Evolutionary conservation across 2,113 vertebrate genomes (phyloP).

Genomic region (Orycteropus afer): DNA sequence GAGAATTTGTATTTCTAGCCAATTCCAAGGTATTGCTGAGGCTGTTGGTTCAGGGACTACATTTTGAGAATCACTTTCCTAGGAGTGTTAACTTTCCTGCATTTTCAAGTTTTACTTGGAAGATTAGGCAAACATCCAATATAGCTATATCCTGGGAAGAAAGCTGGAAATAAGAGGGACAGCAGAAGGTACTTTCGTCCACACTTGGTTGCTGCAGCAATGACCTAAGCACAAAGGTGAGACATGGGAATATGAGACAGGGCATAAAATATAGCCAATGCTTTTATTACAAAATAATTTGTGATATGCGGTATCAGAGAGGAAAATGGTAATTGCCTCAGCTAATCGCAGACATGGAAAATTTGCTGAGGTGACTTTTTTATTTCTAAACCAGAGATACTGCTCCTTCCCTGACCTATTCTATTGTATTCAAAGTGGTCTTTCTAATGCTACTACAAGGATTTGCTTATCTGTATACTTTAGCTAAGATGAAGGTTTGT

Average conservation of each 20-base stretch:
- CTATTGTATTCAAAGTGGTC: not conserved
- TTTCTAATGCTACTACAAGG: not conserved
- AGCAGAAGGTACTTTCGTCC: not conserved
- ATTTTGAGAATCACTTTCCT: not conserved
- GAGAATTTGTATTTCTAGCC: not conserved
- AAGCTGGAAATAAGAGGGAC: not conserved
- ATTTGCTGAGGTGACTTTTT: not conserved
- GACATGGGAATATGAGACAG: not conserved
- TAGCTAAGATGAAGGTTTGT: not conserved
- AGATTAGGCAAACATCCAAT: not conserved
- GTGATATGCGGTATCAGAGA: not conserved
- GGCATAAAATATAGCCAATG: not conserved
- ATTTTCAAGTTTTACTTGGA: not conserved
- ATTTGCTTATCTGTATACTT: not conserved
- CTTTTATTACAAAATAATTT: not conserved
- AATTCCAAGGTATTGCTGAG: conserved; percentile 1
- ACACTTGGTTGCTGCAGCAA: not conserved
- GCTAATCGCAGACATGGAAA: not conserved
- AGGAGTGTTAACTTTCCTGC: not conserved
- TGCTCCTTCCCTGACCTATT: not conserved
- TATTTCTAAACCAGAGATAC: not conserved
- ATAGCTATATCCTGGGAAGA: not conserved
- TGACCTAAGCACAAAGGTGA: not conserved
- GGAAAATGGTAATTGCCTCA: not conserved
- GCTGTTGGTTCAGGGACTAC: not conserved